These are phyloP conservation scores for Drosophila equinoxialis DNA, from an alignment of 1,140 invertebrate species.

Conservation along the genomic window DNA sequence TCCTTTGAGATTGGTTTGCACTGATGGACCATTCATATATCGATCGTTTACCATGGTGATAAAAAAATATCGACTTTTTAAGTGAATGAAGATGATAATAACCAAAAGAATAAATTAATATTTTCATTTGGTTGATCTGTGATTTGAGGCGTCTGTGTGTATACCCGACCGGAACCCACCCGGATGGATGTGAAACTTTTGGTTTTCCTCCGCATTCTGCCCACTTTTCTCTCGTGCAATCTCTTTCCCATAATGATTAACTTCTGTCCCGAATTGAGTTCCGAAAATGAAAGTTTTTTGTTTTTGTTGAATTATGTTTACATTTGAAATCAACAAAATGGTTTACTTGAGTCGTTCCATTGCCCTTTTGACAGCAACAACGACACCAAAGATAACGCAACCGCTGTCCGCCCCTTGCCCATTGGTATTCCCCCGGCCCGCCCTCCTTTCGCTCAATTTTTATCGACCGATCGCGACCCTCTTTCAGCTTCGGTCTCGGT, in stretches of 20 bases:
- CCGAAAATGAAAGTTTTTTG: not conserved
- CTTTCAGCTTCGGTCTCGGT: conserved; percentile 2
- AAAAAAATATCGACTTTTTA: too few relatives aligned
- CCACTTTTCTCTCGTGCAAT: not conserved
- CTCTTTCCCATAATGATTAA: conserved; percentile 12
- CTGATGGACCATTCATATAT: too few relatives aligned
- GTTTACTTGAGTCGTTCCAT: conserved; percentile 16
- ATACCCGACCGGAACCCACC: not conserved
- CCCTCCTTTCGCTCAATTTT: not conserved
- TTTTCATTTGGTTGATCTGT: too few relatives aligned
- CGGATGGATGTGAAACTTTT: not conserved
- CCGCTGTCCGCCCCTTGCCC: not conserved
- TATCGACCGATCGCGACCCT: conserved; percentile 1
- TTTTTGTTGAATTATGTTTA: conserved; percentile 16
- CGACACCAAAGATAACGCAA: conserved; percentile 20
- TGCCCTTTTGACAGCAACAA: conserved; percentile 40
- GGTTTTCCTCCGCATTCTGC: not conserved
- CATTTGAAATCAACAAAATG: conserved; percentile 17
- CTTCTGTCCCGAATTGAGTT: conserved; percentile 7
- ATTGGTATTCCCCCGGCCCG: not conserved
- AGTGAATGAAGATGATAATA: too few relatives aligned
- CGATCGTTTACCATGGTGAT: too few relatives aligned
- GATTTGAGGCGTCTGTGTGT: too few relatives aligned
- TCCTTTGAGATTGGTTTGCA: too few relatives aligned
- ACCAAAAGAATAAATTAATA: too few relatives aligned